Evolutionary conservation across 2,888 invertebrate genomes (phyloP), one percentile per base, ranked within the genome.

Genomic region (Spodoptera exigua): DNA sequence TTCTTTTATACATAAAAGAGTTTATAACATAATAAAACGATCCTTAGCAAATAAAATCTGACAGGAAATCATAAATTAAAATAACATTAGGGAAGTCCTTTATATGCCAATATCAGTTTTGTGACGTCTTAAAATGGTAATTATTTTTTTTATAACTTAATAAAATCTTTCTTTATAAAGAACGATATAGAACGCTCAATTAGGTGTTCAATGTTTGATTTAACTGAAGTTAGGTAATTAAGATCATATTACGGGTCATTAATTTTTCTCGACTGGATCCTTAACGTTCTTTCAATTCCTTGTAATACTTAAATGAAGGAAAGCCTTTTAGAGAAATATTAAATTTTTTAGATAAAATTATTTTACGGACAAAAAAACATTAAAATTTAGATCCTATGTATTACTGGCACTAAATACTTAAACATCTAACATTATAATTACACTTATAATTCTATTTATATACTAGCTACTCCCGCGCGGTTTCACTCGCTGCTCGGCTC

Each of bases 171-270:
- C 27, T 27, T 9, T 27, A 9, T 27, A 27, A 27, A 2, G 9
- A 27, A 27, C 1, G 9, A 37, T 3, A 37, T 34, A 37, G 40
- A 41, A 35, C 34, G 0, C 1, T 27, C 12, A 35, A 69, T 37
- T 60, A 47, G 4, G n/a, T 16, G 17, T 2, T 34, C 21, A 61
- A 37, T 61, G n/a, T 27, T 37, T 17, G 2, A 17, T 46, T 36
- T 13, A 17, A 9, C 10, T 34, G 1, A 16, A 34, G 10, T 11
- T 51, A 35, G 3, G 40, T 27, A 46, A 47, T 47, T 35, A 39
- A 44, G 27, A 39, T 41, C 36, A 21, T 27, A 54, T 39, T 17
- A 16, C 13, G 14, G 3, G 36, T 46, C 27, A 32, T 68, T 62
- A 18, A 4, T n/a, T 35, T 35, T 34, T 0, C 12, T 27, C 34